Conservation (phyloP, 1,140 invertebrate genomes). For the Drosophila seguyi region DNA sequence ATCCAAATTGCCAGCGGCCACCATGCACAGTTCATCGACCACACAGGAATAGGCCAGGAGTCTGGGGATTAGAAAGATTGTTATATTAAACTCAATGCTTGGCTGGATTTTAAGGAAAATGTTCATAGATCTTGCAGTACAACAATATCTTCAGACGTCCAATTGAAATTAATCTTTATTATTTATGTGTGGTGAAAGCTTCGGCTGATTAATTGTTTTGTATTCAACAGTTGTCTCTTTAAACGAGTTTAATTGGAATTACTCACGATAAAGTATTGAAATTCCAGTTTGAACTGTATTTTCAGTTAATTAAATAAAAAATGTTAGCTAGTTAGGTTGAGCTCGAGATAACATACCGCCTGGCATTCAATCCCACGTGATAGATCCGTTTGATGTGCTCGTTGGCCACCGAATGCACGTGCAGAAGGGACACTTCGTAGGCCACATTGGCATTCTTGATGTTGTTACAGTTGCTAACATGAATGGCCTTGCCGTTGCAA, state of each 20-base stretch:
- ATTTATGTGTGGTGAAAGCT: background rate
- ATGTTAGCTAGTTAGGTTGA: background rate
- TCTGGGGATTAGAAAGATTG: constrained; percentile 29
- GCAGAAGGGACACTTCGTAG: constrained; percentile 80
- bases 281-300: background rate
- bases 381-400: constrained; percentile 84
- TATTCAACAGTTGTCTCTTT: background rate
- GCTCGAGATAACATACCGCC: constrained; percentile 54
- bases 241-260: constrained; percentile 1
- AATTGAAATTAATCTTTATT: constrained; percentile 8
- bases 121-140: background rate
- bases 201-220: constrained; percentile 13
- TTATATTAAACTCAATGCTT: too few species aligned
- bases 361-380: constrained; percentile 72
- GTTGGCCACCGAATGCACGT: constrained; percentile 70
- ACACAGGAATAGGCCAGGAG: constrained; percentile 75
- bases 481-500: constrained; percentile 89
- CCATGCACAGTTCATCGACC: constrained; percentile 88
- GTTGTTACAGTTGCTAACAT: constrained; percentile 69
- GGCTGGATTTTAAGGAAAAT: background rate
- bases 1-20: constrained; percentile 90
- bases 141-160: background rate
- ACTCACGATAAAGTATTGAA: background rate
- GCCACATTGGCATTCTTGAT: constrained; percentile 78
- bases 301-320: background rate